phyloP scores from a whole-genome alignment of 2,888 invertebrate species.

The Lamellibrachia columna region DNA sequence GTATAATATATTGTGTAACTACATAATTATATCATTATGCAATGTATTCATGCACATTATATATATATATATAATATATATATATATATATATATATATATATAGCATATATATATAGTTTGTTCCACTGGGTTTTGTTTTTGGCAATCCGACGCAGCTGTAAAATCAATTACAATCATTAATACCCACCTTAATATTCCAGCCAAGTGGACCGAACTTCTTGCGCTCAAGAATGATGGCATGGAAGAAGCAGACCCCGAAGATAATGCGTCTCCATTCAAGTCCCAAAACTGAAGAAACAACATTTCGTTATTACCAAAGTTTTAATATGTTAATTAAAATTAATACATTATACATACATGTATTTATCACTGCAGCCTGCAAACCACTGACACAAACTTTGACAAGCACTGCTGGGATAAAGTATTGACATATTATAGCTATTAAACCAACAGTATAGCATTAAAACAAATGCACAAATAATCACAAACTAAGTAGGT shows the following conservation, averaged over 20 bases:
- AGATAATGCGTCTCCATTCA: slow-evolving; percentile 64
- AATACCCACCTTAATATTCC: slow-evolving; percentile 64
- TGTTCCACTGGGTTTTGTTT: too few relatives aligned
- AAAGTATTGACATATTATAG: neutral
- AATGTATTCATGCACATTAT: too few relatives aligned
- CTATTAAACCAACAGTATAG: neutral
- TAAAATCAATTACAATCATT: neutral
- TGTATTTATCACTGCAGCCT: neutral
- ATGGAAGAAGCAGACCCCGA: slow-evolving; percentile 67
- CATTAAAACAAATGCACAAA: slow-evolving; percentile 18
- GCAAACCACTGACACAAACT: neutral
- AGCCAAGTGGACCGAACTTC: slow-evolving; percentile 67
- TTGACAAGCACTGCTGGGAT: neutral
- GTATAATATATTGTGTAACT: too few relatives aligned
- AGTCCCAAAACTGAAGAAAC: slow-evolving; percentile 55
- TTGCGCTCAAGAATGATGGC: slow-evolving; percentile 66
- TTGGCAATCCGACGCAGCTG: too few relatives aligned
- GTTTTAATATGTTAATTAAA: neutral
- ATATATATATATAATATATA: too few relatives aligned
- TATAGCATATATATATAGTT: too few relatives aligned
- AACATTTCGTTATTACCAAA: neutral
- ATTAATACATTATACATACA: neutral
- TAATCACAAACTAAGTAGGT: neutral
- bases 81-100: too few relatives aligned
- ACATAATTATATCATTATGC: too few relatives aligned